These are phyloP conservation scores for Chlorocebus sabaeus DNA, from an alignment of 2,113 vertebrate genomes.

Conservation along the genomic window DNA sequence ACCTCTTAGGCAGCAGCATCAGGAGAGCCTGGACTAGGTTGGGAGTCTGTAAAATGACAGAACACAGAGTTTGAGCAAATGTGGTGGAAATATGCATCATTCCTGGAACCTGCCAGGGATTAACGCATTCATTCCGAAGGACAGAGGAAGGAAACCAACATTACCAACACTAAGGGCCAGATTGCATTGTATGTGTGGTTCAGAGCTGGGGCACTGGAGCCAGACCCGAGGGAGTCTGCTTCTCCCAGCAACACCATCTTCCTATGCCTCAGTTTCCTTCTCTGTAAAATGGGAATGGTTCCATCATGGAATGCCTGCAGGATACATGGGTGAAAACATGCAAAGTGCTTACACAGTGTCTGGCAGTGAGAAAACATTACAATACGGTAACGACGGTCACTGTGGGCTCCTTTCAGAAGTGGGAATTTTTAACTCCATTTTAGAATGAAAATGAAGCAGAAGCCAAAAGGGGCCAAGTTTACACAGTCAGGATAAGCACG, in stretches of 20 bases:
- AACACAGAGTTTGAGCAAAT: not conserved
- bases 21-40: fast-evolving
- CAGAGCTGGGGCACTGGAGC: too few relatives aligned
- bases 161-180: fast-evolving
- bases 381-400: fast-evolving
- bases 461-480: not conserved
- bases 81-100: too few relatives aligned
- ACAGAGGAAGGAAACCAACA: too few relatives aligned
- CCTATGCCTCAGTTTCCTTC: not conserved
- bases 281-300: not conserved
- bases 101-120: not conserved
- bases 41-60: too few relatives aligned
- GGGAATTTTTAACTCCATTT: not conserved
- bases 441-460: not conserved
- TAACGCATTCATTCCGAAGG: too few relatives aligned
- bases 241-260: not conserved
- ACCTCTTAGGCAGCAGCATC: fast-evolving
- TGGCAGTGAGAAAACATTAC: fast-evolving
- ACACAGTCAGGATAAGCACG: not conserved
- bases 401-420: not conserved
- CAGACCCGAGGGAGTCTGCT: not conserved
- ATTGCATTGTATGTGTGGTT: fast-evolving
- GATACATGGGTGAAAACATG: fast-evolving
- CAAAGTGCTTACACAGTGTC: fast-evolving
- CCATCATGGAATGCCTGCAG: fast-evolving